These are phyloP conservation scores for Zaprionus davidi DNA, from an alignment of 1,140 invertebrate genomes.

Conservation along the genomic window DNA sequence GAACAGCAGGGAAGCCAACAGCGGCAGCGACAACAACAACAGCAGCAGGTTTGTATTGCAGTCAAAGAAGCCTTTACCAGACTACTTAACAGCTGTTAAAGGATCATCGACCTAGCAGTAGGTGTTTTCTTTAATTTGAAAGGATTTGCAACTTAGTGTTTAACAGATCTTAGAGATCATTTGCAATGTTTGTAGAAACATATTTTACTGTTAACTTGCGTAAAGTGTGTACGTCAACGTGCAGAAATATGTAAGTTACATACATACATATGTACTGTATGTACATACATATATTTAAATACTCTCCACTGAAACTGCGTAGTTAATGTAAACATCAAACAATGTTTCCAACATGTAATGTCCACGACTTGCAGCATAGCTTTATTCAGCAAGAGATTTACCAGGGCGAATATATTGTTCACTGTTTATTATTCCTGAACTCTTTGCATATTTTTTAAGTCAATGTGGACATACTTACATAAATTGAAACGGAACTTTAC, in stretches of 20 bases:
- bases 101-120: neutral
- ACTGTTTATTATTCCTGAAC: neutral
- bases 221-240: no score
- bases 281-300: no score
- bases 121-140: no score
- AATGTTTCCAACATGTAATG: no score
- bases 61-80: neutral
- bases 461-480: neutral
- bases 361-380: no score
- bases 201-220: no score
- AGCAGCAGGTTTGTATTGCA: conserved; percentile 53
- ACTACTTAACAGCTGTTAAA: conserved; percentile 13
- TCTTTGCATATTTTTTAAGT: neutral
- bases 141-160: neutral
- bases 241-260: no score
- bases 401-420: neutral
- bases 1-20: conserved; percentile 23
- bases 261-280: no score
- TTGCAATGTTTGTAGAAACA: neutral
- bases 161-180: neutral
- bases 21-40: conserved; percentile 19
- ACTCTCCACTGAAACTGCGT: no score
- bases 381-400: no score
- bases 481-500: neutral
- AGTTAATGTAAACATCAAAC: no score